These are phyloP conservation scores for Dinocampus coccinellae DNA, from an alignment of 2,888 invertebrate species.

Conservation along the genomic window DNA sequence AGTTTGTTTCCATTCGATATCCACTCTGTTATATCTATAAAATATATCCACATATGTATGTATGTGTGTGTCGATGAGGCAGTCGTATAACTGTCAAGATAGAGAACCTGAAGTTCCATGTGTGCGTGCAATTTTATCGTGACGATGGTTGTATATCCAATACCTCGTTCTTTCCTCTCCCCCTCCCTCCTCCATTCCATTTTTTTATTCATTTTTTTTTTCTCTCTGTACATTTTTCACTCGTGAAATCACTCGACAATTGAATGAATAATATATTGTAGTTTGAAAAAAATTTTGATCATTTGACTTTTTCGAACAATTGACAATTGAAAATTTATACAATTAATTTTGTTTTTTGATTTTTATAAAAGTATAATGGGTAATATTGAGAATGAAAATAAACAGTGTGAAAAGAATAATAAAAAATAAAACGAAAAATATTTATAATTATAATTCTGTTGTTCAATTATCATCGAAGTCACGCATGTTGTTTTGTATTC, in stretches of 20 bases:
- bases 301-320: not conserved
- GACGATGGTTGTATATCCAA: too few relatives aligned
- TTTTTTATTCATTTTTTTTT: too few relatives aligned
- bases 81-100: constrained; percentile 2
- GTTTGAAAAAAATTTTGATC: not conserved
- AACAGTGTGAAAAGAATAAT: too few relatives aligned
- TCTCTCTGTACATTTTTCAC: not conserved
- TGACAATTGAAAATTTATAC: not conserved
- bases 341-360: not conserved
- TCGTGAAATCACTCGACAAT: not conserved
- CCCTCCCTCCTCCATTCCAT: not conserved
- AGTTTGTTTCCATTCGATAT: not conserved
- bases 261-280: not conserved
- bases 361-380: too few relatives aligned
- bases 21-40: not conserved
- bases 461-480: not conserved
- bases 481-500: not conserved
- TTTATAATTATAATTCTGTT: not conserved
- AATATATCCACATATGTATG: not conserved
- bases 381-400: too few relatives aligned
- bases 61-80: not conserved
- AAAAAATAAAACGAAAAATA: too few relatives aligned
- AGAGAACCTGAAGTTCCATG: not conserved
- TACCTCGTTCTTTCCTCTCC: not conserved
- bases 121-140: constrained; percentile 12